A percentile compares a stretch with the other conserved stretches of the same genome.
Evolutionary conservation across 2,113 vertebrate species (phyloP).

Genomic region (Pogonocichla stellata): DNA sequence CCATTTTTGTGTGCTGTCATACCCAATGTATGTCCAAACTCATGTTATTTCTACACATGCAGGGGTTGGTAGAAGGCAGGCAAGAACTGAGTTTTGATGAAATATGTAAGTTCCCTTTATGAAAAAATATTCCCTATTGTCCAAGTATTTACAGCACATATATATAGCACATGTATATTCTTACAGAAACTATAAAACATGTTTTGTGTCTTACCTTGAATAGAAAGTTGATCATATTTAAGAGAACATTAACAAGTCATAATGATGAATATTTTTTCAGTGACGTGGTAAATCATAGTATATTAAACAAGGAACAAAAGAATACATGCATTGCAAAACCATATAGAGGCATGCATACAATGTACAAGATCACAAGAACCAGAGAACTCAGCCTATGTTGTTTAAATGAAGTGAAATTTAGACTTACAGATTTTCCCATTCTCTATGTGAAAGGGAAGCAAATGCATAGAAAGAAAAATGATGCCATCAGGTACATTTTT

Average conservation of each 20-base stretch:
- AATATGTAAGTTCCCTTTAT: background rate
- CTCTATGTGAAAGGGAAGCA: constrained; percentile 85
- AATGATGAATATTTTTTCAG: background rate
- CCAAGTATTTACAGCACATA: background rate
- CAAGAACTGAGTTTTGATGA: background rate
- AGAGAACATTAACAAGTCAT: background rate
- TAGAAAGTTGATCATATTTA: background rate
- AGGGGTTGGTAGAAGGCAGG: background rate
- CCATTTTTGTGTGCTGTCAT: background rate
- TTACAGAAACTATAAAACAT: background rate
- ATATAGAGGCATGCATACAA: background rate
- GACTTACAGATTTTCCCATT: constrained; percentile 98
- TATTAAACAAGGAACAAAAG: background rate
- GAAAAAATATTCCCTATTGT: background rate
- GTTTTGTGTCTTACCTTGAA: background rate
- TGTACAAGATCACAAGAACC: background rate
- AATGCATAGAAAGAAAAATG: constrained; percentile 53
- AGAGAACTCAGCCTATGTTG: background rate
- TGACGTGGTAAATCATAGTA: background rate
- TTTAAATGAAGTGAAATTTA: constrained; percentile 42
- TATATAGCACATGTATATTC: background rate
- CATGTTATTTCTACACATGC: accelerated
- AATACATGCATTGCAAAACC: background rate
- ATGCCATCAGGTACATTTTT: background rate
- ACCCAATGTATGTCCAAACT: background rate